A percentile compares a stretch with the other conserved stretches of the same genome.
Conservation (phyloP, 1,140 invertebrate species). For the Drosophila arawakana region DNA sequence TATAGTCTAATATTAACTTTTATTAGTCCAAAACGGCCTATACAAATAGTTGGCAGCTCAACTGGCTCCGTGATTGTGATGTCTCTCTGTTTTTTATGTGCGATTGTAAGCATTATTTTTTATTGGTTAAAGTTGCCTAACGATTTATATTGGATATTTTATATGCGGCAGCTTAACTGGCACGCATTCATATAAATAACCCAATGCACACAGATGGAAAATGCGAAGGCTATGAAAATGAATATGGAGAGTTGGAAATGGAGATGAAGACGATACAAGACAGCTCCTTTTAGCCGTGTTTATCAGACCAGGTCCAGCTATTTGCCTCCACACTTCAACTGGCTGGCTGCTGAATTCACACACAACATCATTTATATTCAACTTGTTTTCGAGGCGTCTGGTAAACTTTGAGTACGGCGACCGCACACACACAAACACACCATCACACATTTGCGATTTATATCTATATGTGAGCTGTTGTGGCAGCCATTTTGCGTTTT, state of each 20-base stretch:
- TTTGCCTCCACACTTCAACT: conserved; percentile 19
- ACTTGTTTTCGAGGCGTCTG: conserved; percentile 76
- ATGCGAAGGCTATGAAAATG: no score
- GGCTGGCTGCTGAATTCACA: conserved; percentile 51
- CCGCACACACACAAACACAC: conserved; percentile 37
- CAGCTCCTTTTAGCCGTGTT: conserved; percentile 56
- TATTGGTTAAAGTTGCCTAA: conserved; percentile 71
- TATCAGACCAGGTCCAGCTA: conserved; percentile 40
- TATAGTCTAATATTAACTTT: conserved; percentile 2
- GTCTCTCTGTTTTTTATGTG: conserved; percentile 4
- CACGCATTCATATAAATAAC: conserved; percentile 75
- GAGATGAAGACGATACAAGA: conserved; percentile 32
- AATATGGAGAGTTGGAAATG: neutral
- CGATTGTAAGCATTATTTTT: conserved; percentile 64
- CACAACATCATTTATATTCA: conserved; percentile 83
- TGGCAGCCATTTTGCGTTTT: conserved; percentile 75
- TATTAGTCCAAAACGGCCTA: neutral
- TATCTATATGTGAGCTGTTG: conserved; percentile 40
- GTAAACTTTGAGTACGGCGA: conserved; percentile 50
- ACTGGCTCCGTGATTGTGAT: neutral
- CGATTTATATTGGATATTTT: conserved; percentile 74
- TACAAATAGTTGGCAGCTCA: conserved; percentile 6
- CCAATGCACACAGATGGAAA: conserved; percentile 26
- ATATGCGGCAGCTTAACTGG: conserved; percentile 63
- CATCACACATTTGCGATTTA: conserved; percentile 11